Conservation (phyloP, 2,888 invertebrate genomes). For the Stenoptilia bipunctidactyla region DNA sequence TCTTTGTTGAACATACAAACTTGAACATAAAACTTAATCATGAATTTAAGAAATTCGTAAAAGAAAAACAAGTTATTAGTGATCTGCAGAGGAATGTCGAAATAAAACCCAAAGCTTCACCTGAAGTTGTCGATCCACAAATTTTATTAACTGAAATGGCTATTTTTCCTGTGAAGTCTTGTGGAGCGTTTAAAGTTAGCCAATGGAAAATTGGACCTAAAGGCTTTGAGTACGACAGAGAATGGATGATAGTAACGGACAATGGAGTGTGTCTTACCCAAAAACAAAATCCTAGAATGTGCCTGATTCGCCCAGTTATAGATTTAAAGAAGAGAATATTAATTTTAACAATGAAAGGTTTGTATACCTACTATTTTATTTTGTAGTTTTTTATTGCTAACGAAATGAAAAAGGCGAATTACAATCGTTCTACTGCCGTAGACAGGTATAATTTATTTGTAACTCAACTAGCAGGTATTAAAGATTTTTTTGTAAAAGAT, state of each 20-base stretch:
- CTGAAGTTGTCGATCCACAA: slow-evolving; percentile 17
- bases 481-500: too few species aligned
- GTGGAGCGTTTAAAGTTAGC: slow-evolving; percentile 80
- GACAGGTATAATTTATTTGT: too few species aligned
- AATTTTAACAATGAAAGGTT: slow-evolving; percentile 74
- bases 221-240: slow-evolving; percentile 90
- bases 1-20: slow-evolving; percentile 8
- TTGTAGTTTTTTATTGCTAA: too few species aligned
- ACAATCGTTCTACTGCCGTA: too few species aligned
- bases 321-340: slow-evolving; percentile 70
- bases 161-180: slow-evolving; percentile 93
- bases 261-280: slow-evolving; percentile 89
- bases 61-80: slow-evolving; percentile 18
- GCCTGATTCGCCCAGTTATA: slow-evolving; percentile 81
- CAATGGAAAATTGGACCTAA: slow-evolving; percentile 81
- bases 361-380: too few species aligned
- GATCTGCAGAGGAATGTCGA: slow-evolving; percentile 5
- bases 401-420: too few species aligned
- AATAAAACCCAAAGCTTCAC: not conserved
- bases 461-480: too few species aligned
- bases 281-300: slow-evolving; percentile 84
- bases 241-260: slow-evolving; percentile 92
- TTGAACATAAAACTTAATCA: slow-evolving; percentile 12
- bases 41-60: slow-evolving; percentile 21
- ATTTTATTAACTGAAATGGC: slow-evolving; percentile 38